Percentiles rank a stretch among this genome's conserved stretches.
phyloP scores from a whole-genome alignment of 2,113 vertebrate genomes.

The Hemicordylus capensis region DNA sequence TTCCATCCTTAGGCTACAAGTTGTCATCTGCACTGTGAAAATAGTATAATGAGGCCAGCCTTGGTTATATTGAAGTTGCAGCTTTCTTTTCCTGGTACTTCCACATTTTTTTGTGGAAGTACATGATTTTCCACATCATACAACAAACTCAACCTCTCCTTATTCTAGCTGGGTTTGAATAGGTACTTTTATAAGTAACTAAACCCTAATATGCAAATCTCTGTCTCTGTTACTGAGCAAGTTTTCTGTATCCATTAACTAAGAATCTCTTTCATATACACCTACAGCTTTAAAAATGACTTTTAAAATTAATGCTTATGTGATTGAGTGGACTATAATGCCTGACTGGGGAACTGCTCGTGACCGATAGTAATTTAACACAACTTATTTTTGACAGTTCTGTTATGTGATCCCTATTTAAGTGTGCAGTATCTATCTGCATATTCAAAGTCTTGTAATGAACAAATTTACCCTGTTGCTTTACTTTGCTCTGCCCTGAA shows the following conservation, averaged over 20 bases:
- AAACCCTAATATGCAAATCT: no score
- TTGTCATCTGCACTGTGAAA: background rate
- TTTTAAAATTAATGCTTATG: background rate
- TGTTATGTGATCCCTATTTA: background rate
- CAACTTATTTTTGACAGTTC: background rate
- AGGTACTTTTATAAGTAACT: background rate
- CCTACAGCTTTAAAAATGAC: background rate
- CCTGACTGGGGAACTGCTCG: background rate
- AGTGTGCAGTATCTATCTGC: no score
- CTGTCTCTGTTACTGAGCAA: background rate
- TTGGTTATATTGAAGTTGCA: background rate
- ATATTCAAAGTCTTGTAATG: background rate
- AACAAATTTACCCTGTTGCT: background rate
- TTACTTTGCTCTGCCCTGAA: background rate
- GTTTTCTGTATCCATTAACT: background rate
- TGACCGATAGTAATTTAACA: background rate
- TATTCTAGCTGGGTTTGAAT: background rate
- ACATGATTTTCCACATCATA: no score
- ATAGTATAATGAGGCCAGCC: background rate
- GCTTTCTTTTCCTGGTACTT: background rate
- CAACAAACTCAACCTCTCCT: background rate
- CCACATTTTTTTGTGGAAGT: no score
- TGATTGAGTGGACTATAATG: background rate
- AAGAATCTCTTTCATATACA: background rate
- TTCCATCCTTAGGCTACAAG: constrained; percentile 2